Conservation (phyloP, 2,797 vertebrate species). For the Carapus acus region DNA sequence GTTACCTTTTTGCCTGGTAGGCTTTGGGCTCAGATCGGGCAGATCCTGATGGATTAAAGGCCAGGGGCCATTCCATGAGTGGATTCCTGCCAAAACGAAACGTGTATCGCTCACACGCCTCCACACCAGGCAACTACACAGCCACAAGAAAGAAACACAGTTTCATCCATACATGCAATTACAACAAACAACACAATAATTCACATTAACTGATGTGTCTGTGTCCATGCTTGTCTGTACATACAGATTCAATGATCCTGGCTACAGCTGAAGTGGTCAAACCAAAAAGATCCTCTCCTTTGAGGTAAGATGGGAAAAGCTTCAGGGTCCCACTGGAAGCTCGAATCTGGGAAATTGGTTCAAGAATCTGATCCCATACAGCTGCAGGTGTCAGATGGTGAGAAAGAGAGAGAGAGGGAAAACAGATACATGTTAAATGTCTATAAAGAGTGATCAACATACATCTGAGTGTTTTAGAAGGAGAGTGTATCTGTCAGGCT, state of each 20-base stretch:
- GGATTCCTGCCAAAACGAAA: conserved; percentile 94
- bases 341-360: conserved; percentile 79
- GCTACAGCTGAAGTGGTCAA: conserved; percentile 87
- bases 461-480: no score
- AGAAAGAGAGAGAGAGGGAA: no score
- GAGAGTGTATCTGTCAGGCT: no score
- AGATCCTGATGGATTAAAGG: conserved; percentile 91
- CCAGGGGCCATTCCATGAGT: conserved; percentile 95
- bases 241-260: conserved; percentile 91
- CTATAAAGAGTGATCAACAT: no score
- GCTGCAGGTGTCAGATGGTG: conserved; percentile 60
- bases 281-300: conserved; percentile 95
- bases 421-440: no score
- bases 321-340: conserved; percentile 80
- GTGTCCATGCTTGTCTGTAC: conserved; percentile 29
- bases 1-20: conserved; percentile 90
- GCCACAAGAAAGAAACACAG: conserved; percentile 16
- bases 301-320: conserved; percentile 88
- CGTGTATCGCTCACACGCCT: conserved; percentile 88
- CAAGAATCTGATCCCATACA: conserved; percentile 94
- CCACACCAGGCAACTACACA: conserved; percentile 89
- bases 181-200: conserved; percentile 1
- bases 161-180: conserved; percentile 8
- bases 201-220: neutral
- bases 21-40: conserved; percentile 91